Base-by-base conservation (phyloP, 2,888 invertebrate genomes). In the Epistrophella euchroma region DNA sequence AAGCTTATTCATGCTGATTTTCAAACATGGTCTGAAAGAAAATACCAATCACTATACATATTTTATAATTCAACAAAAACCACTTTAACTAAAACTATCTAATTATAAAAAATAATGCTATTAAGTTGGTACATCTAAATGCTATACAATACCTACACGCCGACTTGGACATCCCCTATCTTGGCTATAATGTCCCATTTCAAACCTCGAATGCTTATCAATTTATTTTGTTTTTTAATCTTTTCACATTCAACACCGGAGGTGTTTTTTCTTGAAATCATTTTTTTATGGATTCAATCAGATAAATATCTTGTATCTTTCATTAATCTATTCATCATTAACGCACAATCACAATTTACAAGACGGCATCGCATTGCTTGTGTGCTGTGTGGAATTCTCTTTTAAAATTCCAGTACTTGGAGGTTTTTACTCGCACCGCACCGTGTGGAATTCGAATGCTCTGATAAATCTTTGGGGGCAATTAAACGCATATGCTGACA, bases 221-320 rank as follows among this genome's bases (percentile, higher is more conserved):
- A 25, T 32, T n/a, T 28, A n/a, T n/a, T n/a, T 45, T 11, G 13
- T 28, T 45, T 45, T 47, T 11, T 11, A 43, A 62, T 62, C 25
- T 28, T 19, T 35, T 60, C 19, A 66, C 66, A 62, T 43, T 43
- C 40, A 62, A 40, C 66, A 47, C 66, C 66, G 32, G 47, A 64
- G 64, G 64, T 45, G 64, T 47, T 22, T 40, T 45, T 62, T 35
- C 15, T 45, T 25, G 10, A 64, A 40, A n/a, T 60, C 28, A 25
- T 64, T 43, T 15, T 15, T 7, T 45, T 45, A 64, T 17, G 32
- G 15, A 66, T 47, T n/a, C 9, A 66, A 47, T 66, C 47, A 66
- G 35, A 66, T 47, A 47, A 66, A 47, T 19, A 32, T 47, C 32
- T 66, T 66, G 66, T 66, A 47, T 47, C 45, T 62, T 25, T 28